Percentiles rank a stretch among this genome's conserved stretches.
phyloP scores from a whole-genome alignment of 64 coral and sea anemone genomes.

The Orbicella faveolata region DNA sequence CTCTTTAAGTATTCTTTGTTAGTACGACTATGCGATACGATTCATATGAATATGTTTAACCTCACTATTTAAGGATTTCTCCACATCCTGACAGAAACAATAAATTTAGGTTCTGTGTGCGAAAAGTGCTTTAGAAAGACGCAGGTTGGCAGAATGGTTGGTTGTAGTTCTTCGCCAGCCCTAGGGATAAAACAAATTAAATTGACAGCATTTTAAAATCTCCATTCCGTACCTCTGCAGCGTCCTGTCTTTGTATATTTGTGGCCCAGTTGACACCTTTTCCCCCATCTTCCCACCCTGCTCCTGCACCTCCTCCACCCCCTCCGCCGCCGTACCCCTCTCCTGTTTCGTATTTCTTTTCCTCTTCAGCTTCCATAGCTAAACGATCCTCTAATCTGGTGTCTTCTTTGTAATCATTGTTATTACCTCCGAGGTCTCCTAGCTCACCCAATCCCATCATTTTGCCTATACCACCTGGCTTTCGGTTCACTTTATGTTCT shows the following conservation, averaged over 20 bases:
- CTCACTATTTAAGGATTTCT: no score
- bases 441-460: conserved; percentile 47
- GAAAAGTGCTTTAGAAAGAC: no score
- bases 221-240: conserved; percentile 57
- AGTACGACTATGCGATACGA: no score
- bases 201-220: no score
- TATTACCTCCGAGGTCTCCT: conserved; percentile 32
- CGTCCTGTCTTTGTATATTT: conserved; percentile 92
- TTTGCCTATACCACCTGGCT: conserved; percentile 59
- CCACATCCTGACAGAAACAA: no score
- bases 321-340: conserved; percentile 65
- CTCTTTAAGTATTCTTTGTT: no score
- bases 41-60: no score
- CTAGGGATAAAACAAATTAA: no score
- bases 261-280: conserved; percentile 89
- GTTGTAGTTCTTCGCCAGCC: no score
- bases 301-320: conserved; percentile 50
- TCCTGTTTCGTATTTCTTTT: conserved; percentile 87
- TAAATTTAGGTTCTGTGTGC: no score
- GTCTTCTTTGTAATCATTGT: conserved; percentile 75
- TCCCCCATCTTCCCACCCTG: conserved; percentile 29
- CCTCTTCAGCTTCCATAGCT: conserved; percentile 88
- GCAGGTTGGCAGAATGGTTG: no score
- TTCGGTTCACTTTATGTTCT: conserved; percentile 75
- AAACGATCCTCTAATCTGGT: conserved; percentile 72